Conservation (phyloP, 2,888 invertebrate species). For the Orthosia gracilis region DNA sequence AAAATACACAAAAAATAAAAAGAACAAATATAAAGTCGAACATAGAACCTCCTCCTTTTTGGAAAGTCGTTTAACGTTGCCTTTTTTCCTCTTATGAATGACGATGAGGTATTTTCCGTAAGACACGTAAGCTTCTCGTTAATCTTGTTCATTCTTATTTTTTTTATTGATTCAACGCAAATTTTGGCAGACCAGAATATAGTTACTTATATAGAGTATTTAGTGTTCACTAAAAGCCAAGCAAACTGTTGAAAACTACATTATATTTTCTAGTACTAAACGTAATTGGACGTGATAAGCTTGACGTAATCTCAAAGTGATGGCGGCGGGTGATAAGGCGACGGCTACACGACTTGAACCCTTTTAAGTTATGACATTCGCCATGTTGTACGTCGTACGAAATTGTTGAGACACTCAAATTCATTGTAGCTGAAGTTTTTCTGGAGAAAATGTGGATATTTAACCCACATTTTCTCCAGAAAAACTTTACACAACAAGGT, state of each 20-base stretch:
- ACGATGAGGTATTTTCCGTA: too few relatives aligned
- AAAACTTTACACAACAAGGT: background rate
- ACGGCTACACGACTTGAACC: constrained; percentile 27
- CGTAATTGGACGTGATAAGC: constrained; percentile 27
- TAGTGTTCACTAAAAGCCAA: background rate
- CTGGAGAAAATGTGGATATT: background rate
- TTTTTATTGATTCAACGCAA: too few relatives aligned
- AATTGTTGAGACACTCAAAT: constrained; percentile 3
- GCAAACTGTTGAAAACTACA: constrained; percentile 11
- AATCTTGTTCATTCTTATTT: too few relatives aligned
- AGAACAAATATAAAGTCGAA: too few relatives aligned
- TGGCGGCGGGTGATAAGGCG: constrained; percentile 22
- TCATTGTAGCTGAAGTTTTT: constrained; percentile 1
- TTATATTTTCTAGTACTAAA: constrained; percentile 16
- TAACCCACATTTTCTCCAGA: too few relatives aligned
- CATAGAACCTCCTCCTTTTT: too few relatives aligned
- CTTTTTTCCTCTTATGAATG: too few relatives aligned
- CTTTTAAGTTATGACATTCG: constrained; percentile 37
- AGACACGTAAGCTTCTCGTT: too few relatives aligned
- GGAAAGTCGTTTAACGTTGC: too few relatives aligned
- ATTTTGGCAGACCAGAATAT: too few relatives aligned
- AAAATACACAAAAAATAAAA: too few relatives aligned
- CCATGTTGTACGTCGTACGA: constrained; percentile 33
- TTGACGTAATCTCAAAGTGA: constrained; percentile 30
- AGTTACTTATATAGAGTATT: background rate